These are phyloP conservation scores for Dromaius novaehollandiae DNA, from an alignment of 2,113 vertebrate genomes.

Conservation along the genomic window DNA sequence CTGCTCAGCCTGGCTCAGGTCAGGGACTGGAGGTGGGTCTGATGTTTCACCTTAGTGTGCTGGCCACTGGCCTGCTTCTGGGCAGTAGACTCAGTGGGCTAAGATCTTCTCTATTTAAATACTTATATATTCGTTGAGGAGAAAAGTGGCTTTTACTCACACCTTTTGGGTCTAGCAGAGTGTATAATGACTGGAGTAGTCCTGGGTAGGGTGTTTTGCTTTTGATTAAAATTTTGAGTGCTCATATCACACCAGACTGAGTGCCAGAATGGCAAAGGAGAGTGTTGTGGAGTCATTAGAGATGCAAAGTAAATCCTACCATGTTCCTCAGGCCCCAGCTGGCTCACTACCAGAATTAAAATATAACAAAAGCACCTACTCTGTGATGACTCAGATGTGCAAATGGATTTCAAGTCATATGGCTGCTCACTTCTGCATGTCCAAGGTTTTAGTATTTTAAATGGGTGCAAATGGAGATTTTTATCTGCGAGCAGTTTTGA, in stretches of 20 bases:
- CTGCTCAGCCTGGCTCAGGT: background rate
- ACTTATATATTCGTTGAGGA: background rate
- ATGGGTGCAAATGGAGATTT: background rate
- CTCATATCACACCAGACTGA: background rate
- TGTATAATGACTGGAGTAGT: background rate
- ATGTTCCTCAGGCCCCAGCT: background rate
- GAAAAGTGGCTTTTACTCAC: background rate
- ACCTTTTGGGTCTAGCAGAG: background rate
- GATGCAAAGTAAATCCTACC: background rate
- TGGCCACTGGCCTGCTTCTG: background rate
- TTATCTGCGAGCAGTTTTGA: background rate
- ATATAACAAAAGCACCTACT: background rate
- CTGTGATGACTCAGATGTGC: background rate
- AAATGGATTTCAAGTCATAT: background rate
- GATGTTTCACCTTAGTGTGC: background rate
- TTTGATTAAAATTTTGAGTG: background rate
- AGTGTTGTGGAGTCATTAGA: background rate
- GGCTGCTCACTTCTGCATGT: background rate
- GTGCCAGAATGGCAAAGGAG: background rate
- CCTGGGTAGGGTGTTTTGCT: background rate
- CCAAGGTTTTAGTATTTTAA: background rate
- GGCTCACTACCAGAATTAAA: background rate
- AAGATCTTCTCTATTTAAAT: background rate
- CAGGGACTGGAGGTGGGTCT: background rate
- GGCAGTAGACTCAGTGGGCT: rapidly evolving